These are phyloP conservation scores for Porites divaricata DNA, from an alignment of 92 coral and sea anemone genomes.

Conservation along the genomic window DNA sequence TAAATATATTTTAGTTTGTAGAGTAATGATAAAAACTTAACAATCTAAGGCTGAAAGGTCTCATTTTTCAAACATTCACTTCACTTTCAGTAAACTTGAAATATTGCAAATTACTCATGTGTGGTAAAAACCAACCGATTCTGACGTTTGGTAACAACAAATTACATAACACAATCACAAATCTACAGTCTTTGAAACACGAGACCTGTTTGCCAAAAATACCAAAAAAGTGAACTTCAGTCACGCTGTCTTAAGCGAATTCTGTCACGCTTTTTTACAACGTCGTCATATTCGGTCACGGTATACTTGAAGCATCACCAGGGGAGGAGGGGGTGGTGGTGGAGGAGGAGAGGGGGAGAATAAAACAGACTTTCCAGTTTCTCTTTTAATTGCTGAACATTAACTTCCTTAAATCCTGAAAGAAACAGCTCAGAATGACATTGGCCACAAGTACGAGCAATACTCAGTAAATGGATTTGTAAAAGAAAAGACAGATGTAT, in stretches of 20 bases:
- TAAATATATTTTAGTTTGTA: too few relatives aligned
- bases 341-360: too few relatives aligned
- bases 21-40: background rate
- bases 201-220: too few relatives aligned
- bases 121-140: conserved; percentile 5
- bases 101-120: background rate
- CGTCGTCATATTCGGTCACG: background rate
- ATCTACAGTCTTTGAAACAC: too few relatives aligned
- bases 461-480: too few relatives aligned
- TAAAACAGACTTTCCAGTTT: too few relatives aligned
- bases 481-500: too few relatives aligned
- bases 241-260: background rate
- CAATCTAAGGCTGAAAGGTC: conserved; percentile 2
- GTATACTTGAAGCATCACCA: background rate
- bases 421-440: too few relatives aligned
- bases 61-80: background rate
- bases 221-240: background rate
- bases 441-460: too few relatives aligned
- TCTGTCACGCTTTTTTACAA: background rate
- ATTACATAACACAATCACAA: too few relatives aligned
- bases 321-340: background rate
- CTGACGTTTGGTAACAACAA: background rate
- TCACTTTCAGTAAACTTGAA: background rate
- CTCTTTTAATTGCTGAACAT: too few relatives aligned
- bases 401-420: too few relatives aligned